Conservation (phyloP, 2,797 vertebrate genomes). For the Siniperca obscura region DNA sequence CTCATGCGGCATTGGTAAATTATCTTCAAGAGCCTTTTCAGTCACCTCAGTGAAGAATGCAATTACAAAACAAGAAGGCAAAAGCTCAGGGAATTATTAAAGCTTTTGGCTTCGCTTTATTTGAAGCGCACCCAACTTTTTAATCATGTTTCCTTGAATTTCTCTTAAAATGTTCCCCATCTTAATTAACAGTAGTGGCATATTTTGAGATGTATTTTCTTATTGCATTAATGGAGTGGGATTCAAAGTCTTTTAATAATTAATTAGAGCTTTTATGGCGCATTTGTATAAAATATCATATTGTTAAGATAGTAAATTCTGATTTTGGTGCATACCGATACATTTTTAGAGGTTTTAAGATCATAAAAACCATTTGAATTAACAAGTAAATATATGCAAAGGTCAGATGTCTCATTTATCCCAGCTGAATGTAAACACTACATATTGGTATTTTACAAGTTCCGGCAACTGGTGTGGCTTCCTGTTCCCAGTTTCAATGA, state of each 20-base stretch:
- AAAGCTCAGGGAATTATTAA: neutral
- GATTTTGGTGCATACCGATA: neutral
- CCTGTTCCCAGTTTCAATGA: neutral
- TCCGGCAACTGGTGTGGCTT: too few relatives aligned
- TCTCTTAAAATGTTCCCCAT: neutral
- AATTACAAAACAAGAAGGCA: conserved; percentile 29
- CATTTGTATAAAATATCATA: neutral
- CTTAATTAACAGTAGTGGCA: neutral
- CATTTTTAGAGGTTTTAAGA: neutral
- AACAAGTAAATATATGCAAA: neutral
- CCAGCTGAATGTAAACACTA: neutral
- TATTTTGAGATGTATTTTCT: neutral
- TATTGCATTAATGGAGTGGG: neutral
- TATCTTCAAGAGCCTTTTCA: conserved; percentile 55
- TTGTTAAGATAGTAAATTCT: neutral
- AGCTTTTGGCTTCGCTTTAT: neutral
- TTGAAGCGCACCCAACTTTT: neutral
- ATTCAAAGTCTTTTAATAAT: neutral
- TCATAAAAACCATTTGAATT: neutral
- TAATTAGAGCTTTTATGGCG: neutral
- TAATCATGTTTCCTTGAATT: neutral
- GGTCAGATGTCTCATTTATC: neutral
- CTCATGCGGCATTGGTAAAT: conserved; percentile 44
- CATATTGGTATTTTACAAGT: neutral
- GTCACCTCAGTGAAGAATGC: conserved; percentile 22